Percentiles rank a stretch among this genome's conserved stretches.
These are phyloP conservation scores for Xylocopa sonorina DNA, from an alignment of 1,140 invertebrate species.

Conservation along the genomic window DNA sequence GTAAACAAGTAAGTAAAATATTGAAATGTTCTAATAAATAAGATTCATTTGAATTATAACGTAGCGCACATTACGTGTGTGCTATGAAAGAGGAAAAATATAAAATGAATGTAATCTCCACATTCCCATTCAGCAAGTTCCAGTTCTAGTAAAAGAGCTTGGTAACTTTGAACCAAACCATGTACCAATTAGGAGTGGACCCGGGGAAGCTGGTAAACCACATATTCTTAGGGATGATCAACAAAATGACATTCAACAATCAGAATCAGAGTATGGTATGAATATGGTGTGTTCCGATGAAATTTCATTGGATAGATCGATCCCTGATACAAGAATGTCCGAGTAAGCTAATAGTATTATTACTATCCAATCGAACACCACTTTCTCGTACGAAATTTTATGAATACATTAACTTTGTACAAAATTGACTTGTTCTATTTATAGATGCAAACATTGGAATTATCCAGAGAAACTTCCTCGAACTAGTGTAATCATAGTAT, in stretches of 20 bases:
- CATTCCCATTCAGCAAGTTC: conserved; percentile 67
- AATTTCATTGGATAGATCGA: conserved; percentile 89
- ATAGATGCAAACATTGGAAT: conserved; percentile 97
- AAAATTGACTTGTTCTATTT: conserved; percentile 47
- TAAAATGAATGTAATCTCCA: too few species aligned
- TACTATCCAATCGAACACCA: too few species aligned
- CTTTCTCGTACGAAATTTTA: background rate
- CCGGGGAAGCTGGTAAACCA: conserved; percentile 92
- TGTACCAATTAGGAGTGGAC: conserved; percentile 85
- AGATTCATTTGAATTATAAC: too few species aligned
- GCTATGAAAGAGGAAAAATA: background rate
- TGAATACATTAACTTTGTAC: background rate
- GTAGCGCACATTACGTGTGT: too few species aligned
- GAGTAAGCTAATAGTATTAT: conserved; percentile 84
- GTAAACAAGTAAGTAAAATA: conserved; percentile 63
- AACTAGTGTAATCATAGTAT: conserved; percentile 98
- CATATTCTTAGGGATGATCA: conserved; percentile 88
- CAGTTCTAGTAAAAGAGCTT: conserved; percentile 74
- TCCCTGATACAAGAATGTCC: conserved; percentile 92
- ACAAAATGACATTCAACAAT: conserved; percentile 89
- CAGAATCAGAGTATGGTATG: conserved; percentile 96
- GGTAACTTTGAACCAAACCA: conserved; percentile 88
- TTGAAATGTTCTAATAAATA: conserved; percentile 6
- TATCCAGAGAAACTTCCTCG: conserved; percentile 94
- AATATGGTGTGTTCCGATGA: conserved; percentile 98